These are phyloP conservation scores for Plectus sambesii DNA, from an alignment of 1,140 invertebrate genomes.

Conservation along the genomic window DNA sequence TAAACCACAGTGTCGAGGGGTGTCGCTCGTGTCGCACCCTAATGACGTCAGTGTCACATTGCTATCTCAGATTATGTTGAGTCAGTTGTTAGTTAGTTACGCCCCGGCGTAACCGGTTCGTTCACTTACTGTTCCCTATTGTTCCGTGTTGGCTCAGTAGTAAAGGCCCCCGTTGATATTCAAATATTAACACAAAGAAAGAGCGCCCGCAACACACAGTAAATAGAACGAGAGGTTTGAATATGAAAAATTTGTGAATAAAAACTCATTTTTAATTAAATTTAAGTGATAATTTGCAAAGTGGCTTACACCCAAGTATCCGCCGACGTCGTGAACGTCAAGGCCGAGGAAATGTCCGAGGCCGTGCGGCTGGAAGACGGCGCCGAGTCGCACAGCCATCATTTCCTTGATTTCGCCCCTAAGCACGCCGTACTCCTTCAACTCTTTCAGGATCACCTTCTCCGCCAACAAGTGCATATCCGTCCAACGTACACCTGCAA, in stretches of 20 bases:
- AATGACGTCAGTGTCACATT: too few relatives aligned
- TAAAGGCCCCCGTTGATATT: too few relatives aligned
- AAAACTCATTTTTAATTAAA: slow-evolving; percentile 23
- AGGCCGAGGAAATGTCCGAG: slow-evolving; percentile 84
- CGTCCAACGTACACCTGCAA: slow-evolving; percentile 67
- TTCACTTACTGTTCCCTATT: too few relatives aligned
- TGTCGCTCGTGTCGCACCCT: too few relatives aligned
- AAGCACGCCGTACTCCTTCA: slow-evolving; percentile 65
- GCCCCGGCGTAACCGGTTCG: too few relatives aligned
- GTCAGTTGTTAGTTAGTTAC: too few relatives aligned
- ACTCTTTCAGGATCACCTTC: slow-evolving; percentile 60
- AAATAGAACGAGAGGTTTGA: slow-evolving; percentile 8
- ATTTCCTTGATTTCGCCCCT: slow-evolving; percentile 74
- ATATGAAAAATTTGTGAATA: slow-evolving; percentile 22
- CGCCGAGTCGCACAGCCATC: slow-evolving; percentile 62
- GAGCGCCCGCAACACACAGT: too few relatives aligned
- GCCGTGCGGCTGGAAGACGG: slow-evolving; percentile 89
- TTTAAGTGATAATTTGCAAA: too few relatives aligned
- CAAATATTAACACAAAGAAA: too few relatives aligned
- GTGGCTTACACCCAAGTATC: slow-evolving; percentile 54
- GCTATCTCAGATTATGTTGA: too few relatives aligned
- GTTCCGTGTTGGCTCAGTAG: too few relatives aligned
- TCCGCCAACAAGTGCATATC: slow-evolving; percentile 87
- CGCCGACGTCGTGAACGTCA: slow-evolving; percentile 94
- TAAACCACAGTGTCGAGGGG: too few relatives aligned